A percentile compares a stretch with the other conserved stretches of the same genome.
Conservation (phyloP, 2,888 invertebrate genomes). For the Drosophila birchii region DNA sequence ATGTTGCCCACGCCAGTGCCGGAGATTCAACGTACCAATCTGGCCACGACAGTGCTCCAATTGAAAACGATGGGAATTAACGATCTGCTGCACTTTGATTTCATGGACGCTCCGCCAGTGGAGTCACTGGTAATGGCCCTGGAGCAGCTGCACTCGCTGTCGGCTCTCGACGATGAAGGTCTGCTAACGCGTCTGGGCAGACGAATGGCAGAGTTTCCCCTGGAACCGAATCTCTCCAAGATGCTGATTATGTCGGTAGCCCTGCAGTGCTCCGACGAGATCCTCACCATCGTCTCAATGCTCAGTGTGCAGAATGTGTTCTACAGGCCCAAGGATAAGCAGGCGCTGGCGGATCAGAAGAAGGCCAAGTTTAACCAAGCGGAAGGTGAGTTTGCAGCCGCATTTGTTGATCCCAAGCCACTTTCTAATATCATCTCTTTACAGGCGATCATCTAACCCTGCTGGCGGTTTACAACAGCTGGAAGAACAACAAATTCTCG, state of each 20-base stretch:
- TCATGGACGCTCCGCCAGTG: slow-evolving; percentile 99
- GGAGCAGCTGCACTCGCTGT: slow-evolving; percentile 97
- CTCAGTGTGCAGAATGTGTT: slow-evolving; percentile 99
- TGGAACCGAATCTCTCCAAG: slow-evolving; percentile 99
- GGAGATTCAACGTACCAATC: slow-evolving; percentile 99
- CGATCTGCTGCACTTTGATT: slow-evolving; percentile 98
- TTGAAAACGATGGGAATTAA: slow-evolving; percentile 99
- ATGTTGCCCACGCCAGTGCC: slow-evolving; percentile 99
- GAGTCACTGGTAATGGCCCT: slow-evolving; percentile 99
- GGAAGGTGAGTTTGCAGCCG: slow-evolving; percentile 87
- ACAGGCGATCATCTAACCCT: slow-evolving; percentile 96
- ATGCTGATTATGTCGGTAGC: slow-evolving; percentile 99
- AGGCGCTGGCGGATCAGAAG: slow-evolving; percentile 98
- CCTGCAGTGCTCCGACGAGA: slow-evolving; percentile 98
- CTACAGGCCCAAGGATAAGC: slow-evolving; percentile 97
- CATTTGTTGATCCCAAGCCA: too few relatives aligned
- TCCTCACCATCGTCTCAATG: slow-evolving; percentile 99
- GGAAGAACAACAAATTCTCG: slow-evolving; percentile 99
- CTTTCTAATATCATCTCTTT: background rate
- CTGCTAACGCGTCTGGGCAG: slow-evolving; percentile 92
- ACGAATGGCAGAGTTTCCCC: slow-evolving; percentile 99
- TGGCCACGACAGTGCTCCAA: slow-evolving; percentile 96
- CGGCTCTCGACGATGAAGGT: slow-evolving; percentile 98
- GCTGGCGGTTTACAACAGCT: slow-evolving; percentile 99
- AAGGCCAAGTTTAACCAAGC: slow-evolving; percentile 99